Evolutionary conservation across 2,113 vertebrate species (phyloP).

Genomic region (Anguilla japonica): DNA sequence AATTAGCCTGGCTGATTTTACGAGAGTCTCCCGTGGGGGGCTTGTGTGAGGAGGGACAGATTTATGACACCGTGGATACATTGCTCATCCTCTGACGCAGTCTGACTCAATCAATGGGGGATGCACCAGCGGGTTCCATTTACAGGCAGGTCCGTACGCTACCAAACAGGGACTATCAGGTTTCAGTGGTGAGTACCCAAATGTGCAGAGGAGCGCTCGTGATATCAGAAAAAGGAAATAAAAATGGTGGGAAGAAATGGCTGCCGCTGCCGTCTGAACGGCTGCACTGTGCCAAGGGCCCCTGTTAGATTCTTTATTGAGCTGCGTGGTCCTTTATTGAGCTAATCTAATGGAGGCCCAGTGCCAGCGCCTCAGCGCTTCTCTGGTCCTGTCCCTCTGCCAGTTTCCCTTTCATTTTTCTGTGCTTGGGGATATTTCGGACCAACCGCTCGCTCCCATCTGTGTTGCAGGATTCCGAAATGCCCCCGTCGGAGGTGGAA

Average conservation of each 20-base stretch:
- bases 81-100: constrained; percentile 25
- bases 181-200: background rate
- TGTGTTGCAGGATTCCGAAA: constrained; percentile 34
- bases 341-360: constrained; percentile 27
- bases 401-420: constrained; percentile 39
- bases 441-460: constrained; percentile 36
- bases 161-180: constrained; percentile 6
- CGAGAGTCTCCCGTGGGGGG: constrained; percentile 6
- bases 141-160: constrained; percentile 13
- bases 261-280: background rate
- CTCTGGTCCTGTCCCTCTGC: constrained; percentile 37
- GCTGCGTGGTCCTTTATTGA: constrained; percentile 36
- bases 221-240: background rate
- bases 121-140: constrained; percentile 13
- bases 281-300: constrained; percentile 27
- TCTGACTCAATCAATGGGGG: constrained; percentile 28
- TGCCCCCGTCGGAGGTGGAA: constrained; percentile 10
- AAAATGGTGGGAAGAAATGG: constrained; percentile 12
- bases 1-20: constrained; percentile 15
- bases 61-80: constrained; percentile 1
- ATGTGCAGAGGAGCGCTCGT: background rate
- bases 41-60: constrained; percentile 21
- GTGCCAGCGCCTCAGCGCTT: constrained; percentile 30
- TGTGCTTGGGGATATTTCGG: constrained; percentile 33
- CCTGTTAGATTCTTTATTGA: constrained; percentile 45